Evolutionary conservation across 2,113 vertebrate genomes (phyloP), one percentile per base, ranked within the genome.

Genomic region (Pontoporia blainvillei): DNA sequence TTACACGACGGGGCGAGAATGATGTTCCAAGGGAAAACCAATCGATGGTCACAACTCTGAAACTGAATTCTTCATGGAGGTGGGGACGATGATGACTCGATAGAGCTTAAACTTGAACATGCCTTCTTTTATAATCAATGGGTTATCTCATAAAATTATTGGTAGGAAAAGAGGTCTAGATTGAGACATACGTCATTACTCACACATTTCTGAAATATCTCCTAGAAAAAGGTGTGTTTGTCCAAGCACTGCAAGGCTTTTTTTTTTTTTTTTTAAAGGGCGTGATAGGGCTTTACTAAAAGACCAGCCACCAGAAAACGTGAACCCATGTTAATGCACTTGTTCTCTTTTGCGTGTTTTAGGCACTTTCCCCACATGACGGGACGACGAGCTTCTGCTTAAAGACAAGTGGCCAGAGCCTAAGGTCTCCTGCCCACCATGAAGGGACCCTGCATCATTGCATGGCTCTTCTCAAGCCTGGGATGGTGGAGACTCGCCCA

Each of bases 401-500:
- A 99, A 99, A 98, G 98, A 99, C 96, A 96, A 98, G 98, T 96
- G 95, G 98, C 96, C 97, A 44, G 96, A 97, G 97, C 98, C 92
- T 73, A 96, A 98, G 98, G 97, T 98, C 98, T 97, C 97, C 98
- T 99, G 99, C 98, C 96, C 97, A 98, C 97, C 97, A 98, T 98
- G 97, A 98, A 98, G 98, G 98, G 98, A 98, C 98, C 96, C 96
- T 98, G 98, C 67, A 93, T 99, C 91, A 85, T 99, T 66, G 97
- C 97, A 46, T 98, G 99, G 98, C 98, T 99, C 87, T 97, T 99
- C 97, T 98, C 99, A 25, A 98, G 99, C 98, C 98, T 99, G 98
- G 99, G 99, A 81, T 95, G 99, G 96, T 98, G 99, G 98, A 98
- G 98, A 96, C 97, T 99, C n/a, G 67, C 97, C 93, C 97, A 97